Evolutionary conservation across 2,888 invertebrate genomes (phyloP).

Genomic region (Neoitamus cyanurus): DNA sequence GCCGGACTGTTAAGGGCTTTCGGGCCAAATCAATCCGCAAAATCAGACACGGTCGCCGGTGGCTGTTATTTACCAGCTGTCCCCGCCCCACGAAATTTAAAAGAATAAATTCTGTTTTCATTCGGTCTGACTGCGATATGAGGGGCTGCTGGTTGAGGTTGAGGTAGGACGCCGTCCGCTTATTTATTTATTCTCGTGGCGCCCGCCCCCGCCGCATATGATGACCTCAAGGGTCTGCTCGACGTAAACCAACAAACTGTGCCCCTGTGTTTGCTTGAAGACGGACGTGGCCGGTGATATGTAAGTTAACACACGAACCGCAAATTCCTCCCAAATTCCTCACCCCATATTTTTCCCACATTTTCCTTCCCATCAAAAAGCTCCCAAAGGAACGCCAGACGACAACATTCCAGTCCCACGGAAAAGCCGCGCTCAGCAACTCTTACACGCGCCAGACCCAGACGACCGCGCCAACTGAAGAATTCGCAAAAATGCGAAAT

Average conservation of each 20-base stretch:
- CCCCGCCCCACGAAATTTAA: neutral
- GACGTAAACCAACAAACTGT: neutral
- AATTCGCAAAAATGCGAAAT: too few relatives aligned
- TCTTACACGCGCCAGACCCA: too few relatives aligned
- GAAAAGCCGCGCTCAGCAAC: too few relatives aligned
- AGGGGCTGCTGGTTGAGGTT: neutral
- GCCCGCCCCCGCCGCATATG: neutral
- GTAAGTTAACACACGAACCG: too few relatives aligned
- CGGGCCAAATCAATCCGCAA: conserved; percentile 22
- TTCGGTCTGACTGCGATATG: conserved; percentile 6
- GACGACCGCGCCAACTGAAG: too few relatives aligned
- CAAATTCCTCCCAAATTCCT: too few relatives aligned
- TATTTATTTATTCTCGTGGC: neutral
- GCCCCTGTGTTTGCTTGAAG: neutral
- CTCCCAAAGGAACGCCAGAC: too few relatives aligned
- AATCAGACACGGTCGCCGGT: conserved; percentile 12
- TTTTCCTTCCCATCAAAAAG: too few relatives aligned
- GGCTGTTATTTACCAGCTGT: conserved; percentile 26
- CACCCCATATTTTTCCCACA: too few relatives aligned
- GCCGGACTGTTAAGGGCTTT: neutral
- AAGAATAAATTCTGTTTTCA: conserved; percentile 29
- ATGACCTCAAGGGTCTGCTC: neutral
- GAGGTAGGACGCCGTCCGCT: conserved; percentile 8
- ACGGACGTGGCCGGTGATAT: neutral
- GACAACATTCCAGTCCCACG: too few relatives aligned